Evolutionary conservation across 2,797 vertebrate species (phyloP).

Genomic region (Allobates femoralis): DNA sequence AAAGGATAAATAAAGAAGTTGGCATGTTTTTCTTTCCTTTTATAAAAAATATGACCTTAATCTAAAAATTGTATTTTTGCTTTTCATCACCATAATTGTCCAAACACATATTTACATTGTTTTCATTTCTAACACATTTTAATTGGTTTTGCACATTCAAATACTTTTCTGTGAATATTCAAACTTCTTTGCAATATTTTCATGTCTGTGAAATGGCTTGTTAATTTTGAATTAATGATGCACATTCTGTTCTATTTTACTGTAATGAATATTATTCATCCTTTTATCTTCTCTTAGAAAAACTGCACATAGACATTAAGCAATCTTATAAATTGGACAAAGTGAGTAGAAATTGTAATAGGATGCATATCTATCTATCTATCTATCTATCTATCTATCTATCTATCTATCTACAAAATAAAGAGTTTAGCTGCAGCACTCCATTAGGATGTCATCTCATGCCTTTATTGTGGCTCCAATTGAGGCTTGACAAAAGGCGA

Average conservation of each 20-base stretch:
- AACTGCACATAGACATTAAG: not conserved
- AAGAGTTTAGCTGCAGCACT: too few relatives aligned
- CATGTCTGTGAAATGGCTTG: constrained; percentile 14
- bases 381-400: too few relatives aligned
- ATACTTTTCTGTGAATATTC: constrained; percentile 16
- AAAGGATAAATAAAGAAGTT: not conserved
- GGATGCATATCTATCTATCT: not conserved
- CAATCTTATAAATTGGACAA: constrained; percentile 55
- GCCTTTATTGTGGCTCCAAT: too few relatives aligned
- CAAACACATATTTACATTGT: constrained; percentile 9
- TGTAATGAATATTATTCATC: not conserved
- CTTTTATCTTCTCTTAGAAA: not conserved
- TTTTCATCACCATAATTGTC: not conserved
- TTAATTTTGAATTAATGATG: constrained; percentile 25
- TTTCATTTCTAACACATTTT: constrained; percentile 20
- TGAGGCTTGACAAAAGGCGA: too few relatives aligned
- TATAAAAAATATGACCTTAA: not conserved
- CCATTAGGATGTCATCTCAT: too few relatives aligned
- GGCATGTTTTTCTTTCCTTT: not conserved
- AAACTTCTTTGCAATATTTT: not conserved
- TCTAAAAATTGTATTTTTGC: not conserved
- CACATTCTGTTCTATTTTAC: constrained; percentile 29
- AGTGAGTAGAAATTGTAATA: not conserved
- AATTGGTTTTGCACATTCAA: constrained; percentile 17
- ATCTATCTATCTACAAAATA: too few relatives aligned